Base-by-base conservation (phyloP, 2,113 vertebrate species). In the Sphaerodactylus townsendi region DNA sequence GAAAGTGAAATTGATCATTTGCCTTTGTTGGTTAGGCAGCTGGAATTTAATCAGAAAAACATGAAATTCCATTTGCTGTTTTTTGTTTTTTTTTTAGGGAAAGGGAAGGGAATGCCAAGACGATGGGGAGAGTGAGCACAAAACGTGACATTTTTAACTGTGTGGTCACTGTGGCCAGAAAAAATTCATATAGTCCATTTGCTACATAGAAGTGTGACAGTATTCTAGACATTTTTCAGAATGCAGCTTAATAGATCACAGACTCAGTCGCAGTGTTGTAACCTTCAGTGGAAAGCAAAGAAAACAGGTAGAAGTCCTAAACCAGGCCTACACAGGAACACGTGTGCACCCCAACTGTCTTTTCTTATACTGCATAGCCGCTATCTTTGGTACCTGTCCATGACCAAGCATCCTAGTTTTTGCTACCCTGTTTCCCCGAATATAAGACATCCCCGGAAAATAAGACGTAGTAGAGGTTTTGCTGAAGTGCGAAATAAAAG, bases 1-100 rank as follows among this genome's bases (percentile, higher is more conserved):
- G 85, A 91, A 88, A 93, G 91, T 92, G 88, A 90, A 91, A 94
- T 94, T 92, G 93, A 92, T 92, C 90, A 76, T 87, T 0, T 0
- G 68, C 72, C 78, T 82, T 82, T 2, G 2, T 59, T 0, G 4
- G 64, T 82, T 59, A 84, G 75, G n/a, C 85, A 50, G 75, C 79
- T 71, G 85, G 84, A 86, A 91, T 94, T 92, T 80, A 89, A 92
- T 91, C 90, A 92, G 87, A 72, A 85, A 71, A 82, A 44, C 87
- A 73, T 78, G 76, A 48, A 72, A 85, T 85, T 48, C 80, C 80
- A 82, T 82, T 81, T 17, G 25, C 37, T 72, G 25, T 62, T 59
- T 59, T 53, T 19, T 53, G 17, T 62, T 62, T 59, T 59, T 53
- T 19, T 53, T 53, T 19, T 2, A 23, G 46, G 46, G 15, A 6